phyloP scores from a whole-genome alignment of 1,140 invertebrate species.

The Brachionus paranguensis region DNA sequence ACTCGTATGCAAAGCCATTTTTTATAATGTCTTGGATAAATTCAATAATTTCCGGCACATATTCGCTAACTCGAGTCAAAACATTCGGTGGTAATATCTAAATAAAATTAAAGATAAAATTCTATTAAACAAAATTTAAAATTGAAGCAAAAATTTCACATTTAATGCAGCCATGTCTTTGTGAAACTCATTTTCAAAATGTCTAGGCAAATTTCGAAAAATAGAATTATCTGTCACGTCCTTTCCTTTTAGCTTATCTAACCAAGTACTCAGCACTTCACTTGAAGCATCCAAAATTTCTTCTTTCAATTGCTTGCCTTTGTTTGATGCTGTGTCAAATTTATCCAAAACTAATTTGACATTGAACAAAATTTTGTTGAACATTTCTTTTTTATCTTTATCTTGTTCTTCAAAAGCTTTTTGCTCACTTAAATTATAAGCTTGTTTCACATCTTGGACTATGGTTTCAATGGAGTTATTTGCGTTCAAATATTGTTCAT shows the following conservation, averaged over 20 bases:
- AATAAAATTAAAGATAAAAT: not conserved
- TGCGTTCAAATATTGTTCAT: constrained; percentile 66
- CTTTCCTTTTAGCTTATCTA: constrained; percentile 73
- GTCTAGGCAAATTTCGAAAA: constrained; percentile 74
- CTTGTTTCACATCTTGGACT: constrained; percentile 63
- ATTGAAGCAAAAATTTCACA: constrained; percentile 58
- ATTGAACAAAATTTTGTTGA: constrained; percentile 22
- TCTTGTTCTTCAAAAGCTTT: constrained; percentile 43
- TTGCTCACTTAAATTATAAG: constrained; percentile 45
- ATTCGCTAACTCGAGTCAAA: constrained; percentile 93
- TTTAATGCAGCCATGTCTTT: constrained; percentile 93
- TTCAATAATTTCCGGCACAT: constrained; percentile 85
- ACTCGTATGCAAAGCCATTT: constrained; percentile 74
- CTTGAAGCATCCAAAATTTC: constrained; percentile 59
- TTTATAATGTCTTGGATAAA: constrained; percentile 86
- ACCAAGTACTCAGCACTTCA: constrained; percentile 85
- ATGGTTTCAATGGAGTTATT: not conserved
- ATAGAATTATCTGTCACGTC: constrained; percentile 80
- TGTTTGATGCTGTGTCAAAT: not conserved
- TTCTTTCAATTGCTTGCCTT: not conserved
- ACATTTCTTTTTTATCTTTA: constrained; percentile 42
- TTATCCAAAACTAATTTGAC: constrained; percentile 42
- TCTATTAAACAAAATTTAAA: not conserved
- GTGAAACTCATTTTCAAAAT: constrained; percentile 90
- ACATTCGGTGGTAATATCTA: constrained; percentile 82